phyloP scores from a whole-genome alignment of 1,140 invertebrate species.

The Zaprionus tsacasi region DNA sequence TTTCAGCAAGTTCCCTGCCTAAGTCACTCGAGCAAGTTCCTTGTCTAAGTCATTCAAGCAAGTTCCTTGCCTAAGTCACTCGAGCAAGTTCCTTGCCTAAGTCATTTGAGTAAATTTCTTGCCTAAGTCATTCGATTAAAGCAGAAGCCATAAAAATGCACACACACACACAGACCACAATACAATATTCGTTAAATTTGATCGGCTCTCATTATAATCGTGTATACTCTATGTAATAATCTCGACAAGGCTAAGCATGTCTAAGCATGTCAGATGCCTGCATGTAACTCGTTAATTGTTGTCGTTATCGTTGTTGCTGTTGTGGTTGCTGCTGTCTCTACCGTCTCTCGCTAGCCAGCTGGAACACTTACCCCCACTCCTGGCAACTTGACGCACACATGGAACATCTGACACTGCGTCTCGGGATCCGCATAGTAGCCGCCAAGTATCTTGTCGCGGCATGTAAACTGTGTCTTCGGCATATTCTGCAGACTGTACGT shows the following conservation, averaged over 20 bases:
- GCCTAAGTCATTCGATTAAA: conserved; percentile 43
- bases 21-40: neutral
- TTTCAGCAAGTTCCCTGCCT: too few species aligned
- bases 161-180: neutral
- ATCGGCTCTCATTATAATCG: neutral
- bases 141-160: neutral
- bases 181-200: neutral
- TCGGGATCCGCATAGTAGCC: conserved; percentile 96
- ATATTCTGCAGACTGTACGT: conserved; percentile 92
- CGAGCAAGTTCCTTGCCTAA: conserved; percentile 34
- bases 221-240: conserved; percentile 3
- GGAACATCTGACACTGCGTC: conserved; percentile 96
- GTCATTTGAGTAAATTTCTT: conserved; percentile 41
- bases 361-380: conserved; percentile 88
- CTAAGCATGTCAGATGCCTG: neutral
- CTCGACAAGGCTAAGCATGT: conserved; percentile 1
- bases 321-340: conserved; percentile 19
- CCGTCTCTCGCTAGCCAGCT: conserved; percentile 22
- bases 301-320: conserved; percentile 11
- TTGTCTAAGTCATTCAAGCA: conserved; percentile 45
- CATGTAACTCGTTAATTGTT: conserved; percentile 9
- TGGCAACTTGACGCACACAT: conserved; percentile 93
- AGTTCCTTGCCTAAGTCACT: conserved; percentile 47
- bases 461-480: conserved; percentile 94
- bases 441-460: conserved; percentile 93